Base-by-base conservation (phyloP, 2,888 invertebrate species). In the Megalurothrips usitatus region DNA sequence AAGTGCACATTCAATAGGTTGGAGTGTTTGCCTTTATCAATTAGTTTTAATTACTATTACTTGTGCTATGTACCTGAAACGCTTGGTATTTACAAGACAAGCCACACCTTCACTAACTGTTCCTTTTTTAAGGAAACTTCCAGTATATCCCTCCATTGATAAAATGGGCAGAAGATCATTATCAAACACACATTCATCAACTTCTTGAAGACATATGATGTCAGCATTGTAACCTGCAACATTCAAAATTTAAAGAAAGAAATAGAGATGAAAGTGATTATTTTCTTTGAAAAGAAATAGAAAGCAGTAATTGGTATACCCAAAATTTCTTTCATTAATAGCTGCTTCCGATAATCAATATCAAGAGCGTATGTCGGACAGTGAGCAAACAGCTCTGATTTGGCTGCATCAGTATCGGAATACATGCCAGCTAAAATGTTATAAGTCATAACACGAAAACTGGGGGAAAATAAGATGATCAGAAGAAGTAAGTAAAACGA, bases 381-480 rank as follows among this genome's bases (percentile, higher is more conserved):
- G 85, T 97, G 95, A 0, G 94, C 93, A 87, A 94, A 94, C 0
- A 98, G 88, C 80, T 91, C 89, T 80, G 89, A 90, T 85, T 93
- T 90, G 0, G 94, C 92, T 86, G 90, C 91, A 83, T 95, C 95
- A 0, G 96, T 93, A 86, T 96, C 95, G 82, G 96, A 94, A 87
- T 98, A 99, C 47, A 94, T 87, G 88, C 97, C 95, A 8, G 98
- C 98, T 84, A 99, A 88, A 84, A 98, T 92, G 86, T 98, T 98
- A 86, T 98, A 98, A 0, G 93, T 91, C 8, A 96, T 91, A 82
- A 97, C 91, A 80, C 98, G 91, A 85, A 96, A 92, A 85, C 92
- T 93, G 86, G 83, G 89, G 88, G 83, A 82, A 17, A 79, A 81
- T 83, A 85, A 81, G 80, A 84, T 48, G 14, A 28, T 23, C 47